A percentile compares a stretch with the other conserved stretches of the same genome.
Evolutionary conservation across 1,140 invertebrate species (phyloP).

Genomic region (Aradophagus sp.): DNA sequence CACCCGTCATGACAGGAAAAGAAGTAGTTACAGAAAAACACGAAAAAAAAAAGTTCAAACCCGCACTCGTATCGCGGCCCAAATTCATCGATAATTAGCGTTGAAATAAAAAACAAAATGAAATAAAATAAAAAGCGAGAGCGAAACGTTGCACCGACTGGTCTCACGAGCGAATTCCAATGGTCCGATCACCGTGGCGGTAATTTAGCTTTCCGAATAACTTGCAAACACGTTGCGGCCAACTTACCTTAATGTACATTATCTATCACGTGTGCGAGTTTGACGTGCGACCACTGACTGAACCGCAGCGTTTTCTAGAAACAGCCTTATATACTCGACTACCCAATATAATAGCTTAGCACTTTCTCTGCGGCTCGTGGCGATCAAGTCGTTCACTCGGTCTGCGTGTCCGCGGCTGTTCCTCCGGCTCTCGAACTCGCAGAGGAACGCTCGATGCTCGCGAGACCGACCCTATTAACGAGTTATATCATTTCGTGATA

Average conservation of each 20-base stretch:
- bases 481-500: too few relatives aligned
- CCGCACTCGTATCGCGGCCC: too few relatives aligned
- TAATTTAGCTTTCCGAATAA: too few relatives aligned
- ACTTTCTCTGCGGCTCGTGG: slow-evolving; percentile 71
- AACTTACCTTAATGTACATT: slow-evolving; percentile 72
- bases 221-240: not conserved
- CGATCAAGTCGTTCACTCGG: slow-evolving; percentile 58
- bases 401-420: slow-evolving; percentile 34
- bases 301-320: slow-evolving; percentile 70
- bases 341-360: slow-evolving; percentile 68
- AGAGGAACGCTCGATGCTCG: slow-evolving; percentile 41
- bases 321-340: slow-evolving; percentile 70
- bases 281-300: slow-evolving; percentile 73
- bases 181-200: not conserved
- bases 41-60: too few relatives aligned
- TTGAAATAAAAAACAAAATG: too few relatives aligned
- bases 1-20: too few relatives aligned
- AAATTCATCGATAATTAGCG: too few relatives aligned
- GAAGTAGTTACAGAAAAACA: too few relatives aligned
- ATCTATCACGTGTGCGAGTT: slow-evolving; percentile 67
- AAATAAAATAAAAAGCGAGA: too few relatives aligned
- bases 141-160: too few relatives aligned
- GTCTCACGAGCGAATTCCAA: too few relatives aligned
- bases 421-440: slow-evolving; percentile 56
- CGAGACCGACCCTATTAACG: too few relatives aligned